A percentile compares a stretch with the other conserved stretches of the same genome.
These are phyloP conservation scores for Cyanocitta stelleri DNA, from an alignment of 2,113 vertebrate species.

Conservation along the genomic window DNA sequence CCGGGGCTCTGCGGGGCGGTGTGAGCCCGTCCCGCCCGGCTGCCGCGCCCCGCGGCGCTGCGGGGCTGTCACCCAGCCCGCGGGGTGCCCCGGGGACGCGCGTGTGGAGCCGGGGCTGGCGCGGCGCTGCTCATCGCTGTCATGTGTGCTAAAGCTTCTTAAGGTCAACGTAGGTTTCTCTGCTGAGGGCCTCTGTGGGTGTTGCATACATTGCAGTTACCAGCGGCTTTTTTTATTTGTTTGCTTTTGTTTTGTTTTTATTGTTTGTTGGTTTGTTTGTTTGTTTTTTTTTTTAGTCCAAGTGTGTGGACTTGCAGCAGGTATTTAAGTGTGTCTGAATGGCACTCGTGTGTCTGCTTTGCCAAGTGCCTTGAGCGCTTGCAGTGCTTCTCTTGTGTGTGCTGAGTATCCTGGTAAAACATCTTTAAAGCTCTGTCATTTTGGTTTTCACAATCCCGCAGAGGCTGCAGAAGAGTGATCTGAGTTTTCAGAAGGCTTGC, in stretches of 20 bases:
- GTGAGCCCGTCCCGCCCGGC: background rate
- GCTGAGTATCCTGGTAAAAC: background rate
- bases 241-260: no score
- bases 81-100: background rate
- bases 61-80: background rate
- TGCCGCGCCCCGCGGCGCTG: background rate
- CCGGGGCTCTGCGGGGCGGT: background rate
- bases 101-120: background rate
- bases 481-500: background rate
- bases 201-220: background rate
- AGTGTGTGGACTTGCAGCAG: background rate
- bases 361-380: background rate
- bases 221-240: rapidly evolving
- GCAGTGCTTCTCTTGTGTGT: background rate
- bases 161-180: rapidly evolving
- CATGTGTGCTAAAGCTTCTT: rapidly evolving
- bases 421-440: rapidly evolving
- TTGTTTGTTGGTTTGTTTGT: background rate
- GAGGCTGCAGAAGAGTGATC: background rate
- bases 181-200: background rate
- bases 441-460: background rate
- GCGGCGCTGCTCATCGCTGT: rapidly evolving
- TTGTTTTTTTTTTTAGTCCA: background rate
- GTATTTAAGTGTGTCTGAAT: background rate
- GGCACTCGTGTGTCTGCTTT: rapidly evolving